Evolutionary conservation across 2,113 vertebrate genomes (phyloP).

Genomic region (Crotalus tigris): DNA sequence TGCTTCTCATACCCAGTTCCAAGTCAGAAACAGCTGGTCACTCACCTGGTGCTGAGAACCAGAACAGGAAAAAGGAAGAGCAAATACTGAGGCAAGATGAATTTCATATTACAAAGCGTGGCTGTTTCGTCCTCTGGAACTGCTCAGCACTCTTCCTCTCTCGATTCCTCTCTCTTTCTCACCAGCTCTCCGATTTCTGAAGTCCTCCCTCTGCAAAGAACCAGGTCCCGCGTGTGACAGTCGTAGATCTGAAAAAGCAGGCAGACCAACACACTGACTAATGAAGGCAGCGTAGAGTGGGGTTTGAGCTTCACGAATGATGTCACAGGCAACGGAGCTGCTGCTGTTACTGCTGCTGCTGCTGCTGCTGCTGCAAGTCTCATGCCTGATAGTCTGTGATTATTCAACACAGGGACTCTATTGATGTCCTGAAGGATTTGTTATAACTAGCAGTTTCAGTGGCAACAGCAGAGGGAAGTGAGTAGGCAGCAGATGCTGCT

Average conservation of each 20-base stretch:
- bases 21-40: conserved; percentile 28
- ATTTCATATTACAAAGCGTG: conserved; percentile 64
- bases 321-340: conserved; percentile 54
- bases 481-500: background rate
- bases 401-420: conserved; percentile 41
- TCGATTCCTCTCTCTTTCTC: background rate
- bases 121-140: background rate
- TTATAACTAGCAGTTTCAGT: conserved; percentile 46
- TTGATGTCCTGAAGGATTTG: conserved; percentile 48
- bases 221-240: conserved; percentile 15
- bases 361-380: conserved; percentile 48
- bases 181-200: conserved; percentile 8
- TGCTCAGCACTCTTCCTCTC: background rate
- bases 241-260: conserved; percentile 11
- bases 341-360: conserved; percentile 40
- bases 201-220: conserved; percentile 23
- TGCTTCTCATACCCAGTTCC: background rate
- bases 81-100: conserved; percentile 63
- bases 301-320: conserved; percentile 52
- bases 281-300: conserved; percentile 16
- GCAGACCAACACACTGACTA: conserved; percentile 23
- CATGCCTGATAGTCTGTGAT: conserved; percentile 43
- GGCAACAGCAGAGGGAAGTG: conserved; percentile 6
- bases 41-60: conserved; percentile 72
- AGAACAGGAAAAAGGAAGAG: conserved; percentile 67